phyloP scores from a whole-genome alignment of 2,113 vertebrate species.

The Clarias magur region DNA sequence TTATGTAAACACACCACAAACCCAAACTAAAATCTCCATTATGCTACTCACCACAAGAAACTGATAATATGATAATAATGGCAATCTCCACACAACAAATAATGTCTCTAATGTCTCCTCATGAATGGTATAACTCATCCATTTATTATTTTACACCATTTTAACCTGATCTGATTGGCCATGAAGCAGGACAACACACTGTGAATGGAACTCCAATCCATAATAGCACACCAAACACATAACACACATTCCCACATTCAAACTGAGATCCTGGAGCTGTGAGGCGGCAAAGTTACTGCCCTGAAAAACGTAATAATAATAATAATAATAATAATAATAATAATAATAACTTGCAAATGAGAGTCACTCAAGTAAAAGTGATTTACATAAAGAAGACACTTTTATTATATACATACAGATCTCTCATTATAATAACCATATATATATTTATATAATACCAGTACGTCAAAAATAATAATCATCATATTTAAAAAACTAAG shows the following conservation, averaged over 20 bases:
- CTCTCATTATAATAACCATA: slow-evolving; percentile 69
- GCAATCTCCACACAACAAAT: background rate
- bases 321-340: background rate
- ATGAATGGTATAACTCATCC: slow-evolving; percentile 8
- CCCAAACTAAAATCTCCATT: background rate
- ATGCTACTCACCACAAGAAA: background rate
- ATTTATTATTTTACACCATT: background rate
- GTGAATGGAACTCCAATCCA: background rate
- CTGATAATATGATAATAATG: background rate
- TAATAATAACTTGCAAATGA: slow-evolving; percentile 1
- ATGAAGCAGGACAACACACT: background rate
- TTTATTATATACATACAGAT: slow-evolving; percentile 71
- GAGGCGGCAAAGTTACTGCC: background rate
- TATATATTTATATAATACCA: slow-evolving; percentile 64
- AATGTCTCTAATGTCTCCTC: background rate
- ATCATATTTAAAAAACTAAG: slow-evolving; percentile 74
- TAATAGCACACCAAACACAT: background rate
- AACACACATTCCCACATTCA: background rate
- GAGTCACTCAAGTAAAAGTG: background rate
- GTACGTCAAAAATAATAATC: slow-evolving; percentile 74
- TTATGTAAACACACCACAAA: background rate
- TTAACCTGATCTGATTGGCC: background rate
- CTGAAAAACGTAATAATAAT: background rate
- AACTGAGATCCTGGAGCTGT: background rate
- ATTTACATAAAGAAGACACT: slow-evolving; percentile 69